Evolutionary conservation across 2,797 vertebrate genomes (phyloP), one percentile per base, ranked within the genome.

Genomic region (Ctenopoma multispine): DNA sequence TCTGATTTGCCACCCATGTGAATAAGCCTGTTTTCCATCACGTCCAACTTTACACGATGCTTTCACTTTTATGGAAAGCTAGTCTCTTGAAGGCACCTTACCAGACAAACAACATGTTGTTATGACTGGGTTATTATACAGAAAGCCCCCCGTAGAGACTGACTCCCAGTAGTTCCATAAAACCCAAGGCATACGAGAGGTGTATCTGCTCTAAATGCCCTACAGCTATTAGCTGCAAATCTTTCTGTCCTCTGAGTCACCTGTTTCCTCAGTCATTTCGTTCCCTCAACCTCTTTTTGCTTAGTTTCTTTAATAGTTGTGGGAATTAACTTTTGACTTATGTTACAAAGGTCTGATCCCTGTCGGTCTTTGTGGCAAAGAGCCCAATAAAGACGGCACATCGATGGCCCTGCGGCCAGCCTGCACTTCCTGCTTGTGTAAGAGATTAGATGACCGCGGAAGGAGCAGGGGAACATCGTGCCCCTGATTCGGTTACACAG

Each of bases 31-130:
- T 41, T 34, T 34, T 29, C 4, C 49, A 57, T 27, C 1, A 3
- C 46, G 21, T 56, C 21, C n/a, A 27, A 3, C 20, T 62, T 43
- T 31, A 59, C 47, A 10, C 11, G 23, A n/a, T 41, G 50, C 43
- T 51, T 14, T 15, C 29, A 40, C 49, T 65, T 51, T 68, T 54
- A 27, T 5, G 44, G 18, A 38, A 60, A 58, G 24, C 48, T 14
- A 0, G 20, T 23, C 36, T 54, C 48, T 15, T 27, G 23, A 23
- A 43, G 29, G 17, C 70, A 20, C 31, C 48, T 29, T 7, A 43
- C 48, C 51, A 77, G 77, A 85, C 71, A 83, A 80, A 82, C 70
- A 79, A 81, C 66, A 60, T 75, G 71, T 74, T 87, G 62, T 82
- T 81, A 34, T 79, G 66, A 75, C 71, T 51, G 56, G n/a, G 17